Evolutionary conservation across 2,888 invertebrate genomes (phyloP), one percentile per base, ranked within the genome.

Genomic region (Heliconius hortense): DNA sequence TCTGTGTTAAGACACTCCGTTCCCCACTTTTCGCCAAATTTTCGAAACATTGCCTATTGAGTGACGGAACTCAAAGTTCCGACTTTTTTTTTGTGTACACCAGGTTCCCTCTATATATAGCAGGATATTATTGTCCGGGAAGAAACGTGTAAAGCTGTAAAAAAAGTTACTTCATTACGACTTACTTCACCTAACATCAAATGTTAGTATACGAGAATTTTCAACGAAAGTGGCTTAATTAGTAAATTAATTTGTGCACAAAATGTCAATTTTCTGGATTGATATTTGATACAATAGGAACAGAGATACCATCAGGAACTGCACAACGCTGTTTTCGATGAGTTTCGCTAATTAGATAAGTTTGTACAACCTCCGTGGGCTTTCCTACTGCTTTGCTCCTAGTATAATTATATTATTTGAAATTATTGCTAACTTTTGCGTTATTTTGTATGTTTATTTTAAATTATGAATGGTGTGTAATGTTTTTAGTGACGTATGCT

Each of bases 331-430:
- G 59, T 60, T 60, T 68, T 63, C 72, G 77, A 72, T 77, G 73
- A 74, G 77, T 59, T 48, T 31, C 70, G 48, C 69, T 77, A 77
- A 77, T 77, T 75, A 75, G 70, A 75, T 77, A 75, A 77, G 73
- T 77, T 75, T 70, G 56, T 67, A 72, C 72, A 77, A 77, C 75
- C 72, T 75, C 48, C 18, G 68, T 53, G 31, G 69, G 68, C 59
- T n/a, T 71, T 71, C 71, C 39, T 56, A 31, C 59, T 39, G 60
- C 60, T 39, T 21, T 35, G 39, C 35, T 60, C 53, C 0, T 13
- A 8, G 21, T 71, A 59, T 60, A 26, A 24, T 64, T 39, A 60
- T 60, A 71, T 60, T 70, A 70, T 39, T n/a, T n/a, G n/a, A n/a
- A n/a, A n/a, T n/a, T n/a, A n/a, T n/a, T n/a, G 60, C 24, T 71